Conservation (phyloP, 2,888 invertebrate species). For the Diabrotica balteata region DNA sequence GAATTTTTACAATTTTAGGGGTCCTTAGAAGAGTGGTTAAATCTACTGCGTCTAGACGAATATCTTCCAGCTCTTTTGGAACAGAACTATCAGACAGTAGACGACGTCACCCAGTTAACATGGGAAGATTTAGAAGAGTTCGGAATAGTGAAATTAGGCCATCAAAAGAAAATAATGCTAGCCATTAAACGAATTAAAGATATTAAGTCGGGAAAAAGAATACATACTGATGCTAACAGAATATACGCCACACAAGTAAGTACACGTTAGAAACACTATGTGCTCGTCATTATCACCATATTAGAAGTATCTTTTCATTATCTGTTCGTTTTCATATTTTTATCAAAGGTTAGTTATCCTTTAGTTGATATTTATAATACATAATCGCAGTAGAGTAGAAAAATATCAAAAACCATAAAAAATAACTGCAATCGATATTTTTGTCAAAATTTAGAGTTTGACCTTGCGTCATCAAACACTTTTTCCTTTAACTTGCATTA, state of each 20-base stretch:
- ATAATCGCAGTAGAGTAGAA: too few relatives aligned
- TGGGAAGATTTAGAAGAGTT: conserved; percentile 99
- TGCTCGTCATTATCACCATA: conserved; percentile 3
- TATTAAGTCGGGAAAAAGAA: conserved; percentile 84
- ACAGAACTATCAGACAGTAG: conserved; percentile 93
- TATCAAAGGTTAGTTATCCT: too few relatives aligned
- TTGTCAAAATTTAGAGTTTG: too few relatives aligned
- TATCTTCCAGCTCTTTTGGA: conserved; percentile 89
- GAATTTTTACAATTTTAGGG: conserved; percentile 65
- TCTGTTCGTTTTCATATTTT: too few relatives aligned
- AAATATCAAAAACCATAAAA: too few relatives aligned
- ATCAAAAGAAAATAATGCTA: conserved; percentile 97
- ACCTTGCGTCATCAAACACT: too few relatives aligned
- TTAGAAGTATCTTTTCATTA: neutral
- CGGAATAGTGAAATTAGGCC: conserved; percentile 90
- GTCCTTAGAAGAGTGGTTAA: conserved; percentile 94
- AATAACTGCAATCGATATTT: too few relatives aligned
- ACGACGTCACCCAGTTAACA: conserved; percentile 92
- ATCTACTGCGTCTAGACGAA: conserved; percentile 87
- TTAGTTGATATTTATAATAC: too few relatives aligned
- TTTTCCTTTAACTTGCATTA: too few relatives aligned
- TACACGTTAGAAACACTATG: conserved; percentile 10
- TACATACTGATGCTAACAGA: conserved; percentile 58
- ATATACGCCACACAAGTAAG: conserved; percentile 58
- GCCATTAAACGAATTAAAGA: conserved; percentile 97